Evolutionary conservation across 1,140 invertebrate genomes (phyloP).

Genomic region (Euglossa dilemma): DNA sequence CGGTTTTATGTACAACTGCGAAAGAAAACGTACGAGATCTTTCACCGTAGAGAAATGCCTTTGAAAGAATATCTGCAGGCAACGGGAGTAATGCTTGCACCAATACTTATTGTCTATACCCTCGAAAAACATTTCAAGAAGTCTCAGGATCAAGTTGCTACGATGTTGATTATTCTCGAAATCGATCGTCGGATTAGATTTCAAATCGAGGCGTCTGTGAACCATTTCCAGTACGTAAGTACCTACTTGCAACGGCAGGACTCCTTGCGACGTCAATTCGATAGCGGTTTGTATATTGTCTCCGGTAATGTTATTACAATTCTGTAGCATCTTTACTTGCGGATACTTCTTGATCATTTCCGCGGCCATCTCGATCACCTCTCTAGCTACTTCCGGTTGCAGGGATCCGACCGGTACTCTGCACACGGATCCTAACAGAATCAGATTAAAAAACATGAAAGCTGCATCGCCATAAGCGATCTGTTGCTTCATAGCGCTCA

Average conservation of each 20-base stretch:
- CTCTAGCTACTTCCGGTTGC: constrained; percentile 62
- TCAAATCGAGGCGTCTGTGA: constrained; percentile 76
- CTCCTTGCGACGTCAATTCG: constrained; percentile 66
- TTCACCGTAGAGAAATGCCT: constrained; percentile 72
- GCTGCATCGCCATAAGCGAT: constrained; percentile 71
- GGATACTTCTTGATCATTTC: constrained; percentile 73
- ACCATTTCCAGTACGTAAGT: constrained; percentile 80
- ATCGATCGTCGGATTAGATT: constrained; percentile 68
- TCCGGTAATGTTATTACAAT: constrained; percentile 75
- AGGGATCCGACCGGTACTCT: constrained; percentile 74
- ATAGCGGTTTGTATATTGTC: constrained; percentile 74
- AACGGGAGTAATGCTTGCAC: constrained; percentile 75
- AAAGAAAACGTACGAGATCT: constrained; percentile 73
- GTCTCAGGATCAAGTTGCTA: constrained; percentile 72
- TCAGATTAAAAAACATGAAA: constrained; percentile 78
- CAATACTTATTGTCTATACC: constrained; percentile 67
- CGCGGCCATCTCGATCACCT: constrained; percentile 76
- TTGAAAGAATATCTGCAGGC: constrained; percentile 78
- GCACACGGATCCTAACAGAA: constrained; percentile 78
- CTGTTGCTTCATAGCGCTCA: constrained; percentile 72
- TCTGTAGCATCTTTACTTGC: constrained; percentile 60
- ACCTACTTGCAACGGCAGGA: constrained; percentile 76
- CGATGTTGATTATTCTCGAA: constrained; percentile 73
- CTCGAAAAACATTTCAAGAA: constrained; percentile 77
- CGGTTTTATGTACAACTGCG: constrained; percentile 76